Evolutionary conservation across 1,140 invertebrate species (phyloP), one percentile per base, ranked within the genome.

Genomic region (Pogonomyrmex californicus): DNA sequence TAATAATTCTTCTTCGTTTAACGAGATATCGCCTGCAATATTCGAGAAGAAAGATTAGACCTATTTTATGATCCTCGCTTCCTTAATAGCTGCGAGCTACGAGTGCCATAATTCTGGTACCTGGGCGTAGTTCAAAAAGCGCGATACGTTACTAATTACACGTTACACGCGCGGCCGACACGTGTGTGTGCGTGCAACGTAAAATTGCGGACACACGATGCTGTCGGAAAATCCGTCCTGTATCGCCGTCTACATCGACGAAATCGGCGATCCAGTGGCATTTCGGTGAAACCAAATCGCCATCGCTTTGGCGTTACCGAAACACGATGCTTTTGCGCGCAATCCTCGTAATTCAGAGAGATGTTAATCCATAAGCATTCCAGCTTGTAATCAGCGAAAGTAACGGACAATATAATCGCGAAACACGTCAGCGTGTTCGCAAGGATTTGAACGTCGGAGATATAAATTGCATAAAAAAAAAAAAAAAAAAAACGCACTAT

Each of bases 191-290:
- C 30, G 33, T 51, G 78, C 38, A n/a, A 68, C 9, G 38, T 82
- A 82, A 82, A 82, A 82, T 23, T 17, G 51, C 17, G 17, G 51
- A 60, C 54, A 60, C 30, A 51, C 30, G 51, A 82, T 82, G 17
- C 66, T n/a, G 30, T 10, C 30, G 14, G 41, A 82, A 82, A 82
- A 73, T 60, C 41, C 38, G 4, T 1, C 51, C 23, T 70, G 17
- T 70, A 81, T 44, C 38, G 38, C 14, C 54, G 66, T 0, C 30
- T 73, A 33, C 36, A 82, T 82, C 79, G 79, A 47, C 66, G 79
- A 71, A 82, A 82, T 82, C 79, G 41, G 17, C 66, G 66, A 82
- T 82, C 41, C 79, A 82, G 51, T 82, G 51, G 23, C 78, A 73
- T 58, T 82, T 58, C 23, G 30, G 38, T 71, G 78, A 71, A 82